phyloP scores from a whole-genome alignment of 2,888 invertebrate genomes.

The Eupithecia centaureata region DNA sequence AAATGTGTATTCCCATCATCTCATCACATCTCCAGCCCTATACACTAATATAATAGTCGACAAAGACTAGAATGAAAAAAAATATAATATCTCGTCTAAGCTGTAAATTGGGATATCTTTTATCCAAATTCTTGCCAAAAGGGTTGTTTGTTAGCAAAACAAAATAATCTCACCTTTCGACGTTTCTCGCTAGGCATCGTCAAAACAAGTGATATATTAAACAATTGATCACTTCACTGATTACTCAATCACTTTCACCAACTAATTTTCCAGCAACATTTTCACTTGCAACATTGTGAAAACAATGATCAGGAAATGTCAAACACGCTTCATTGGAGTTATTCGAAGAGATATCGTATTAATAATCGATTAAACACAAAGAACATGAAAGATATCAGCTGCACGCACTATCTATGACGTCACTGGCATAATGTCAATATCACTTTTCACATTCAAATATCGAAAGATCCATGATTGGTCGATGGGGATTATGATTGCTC shows the following conservation, averaged over 20 bases:
- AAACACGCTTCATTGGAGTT: not conserved
- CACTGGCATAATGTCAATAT: slow-evolving; percentile 8
- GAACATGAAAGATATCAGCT: not conserved
- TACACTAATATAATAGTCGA: no score
- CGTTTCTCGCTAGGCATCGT: slow-evolving; percentile 66
- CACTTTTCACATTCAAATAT: slow-evolving; percentile 3
- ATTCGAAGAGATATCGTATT: slow-evolving; percentile 24
- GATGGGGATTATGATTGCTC: not conserved
- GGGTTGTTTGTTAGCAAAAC: not conserved
- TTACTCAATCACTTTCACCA: slow-evolving; percentile 43
- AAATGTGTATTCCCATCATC: no score
- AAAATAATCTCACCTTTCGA: slow-evolving; percentile 62
- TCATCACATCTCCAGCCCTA: no score
- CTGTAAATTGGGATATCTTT: no score
- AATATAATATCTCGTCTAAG: no score
- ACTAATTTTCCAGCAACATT: slow-evolving; percentile 16
- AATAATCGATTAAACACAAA: slow-evolving; percentile 1
- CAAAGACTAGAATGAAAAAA: no score
- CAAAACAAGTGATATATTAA: slow-evolving; percentile 52
- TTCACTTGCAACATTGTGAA: slow-evolving; percentile 16
- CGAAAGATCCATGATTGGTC: not conserved
- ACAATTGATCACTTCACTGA: slow-evolving; percentile 36
- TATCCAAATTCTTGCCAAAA: no score
- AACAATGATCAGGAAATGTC: slow-evolving; percentile 16
- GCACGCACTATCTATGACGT: slow-evolving; percentile 17